Evolutionary conservation across 2,797 vertebrate genomes (phyloP), one percentile per base, ranked within the genome.

Genomic region (Bradypodion pumilum): DNA sequence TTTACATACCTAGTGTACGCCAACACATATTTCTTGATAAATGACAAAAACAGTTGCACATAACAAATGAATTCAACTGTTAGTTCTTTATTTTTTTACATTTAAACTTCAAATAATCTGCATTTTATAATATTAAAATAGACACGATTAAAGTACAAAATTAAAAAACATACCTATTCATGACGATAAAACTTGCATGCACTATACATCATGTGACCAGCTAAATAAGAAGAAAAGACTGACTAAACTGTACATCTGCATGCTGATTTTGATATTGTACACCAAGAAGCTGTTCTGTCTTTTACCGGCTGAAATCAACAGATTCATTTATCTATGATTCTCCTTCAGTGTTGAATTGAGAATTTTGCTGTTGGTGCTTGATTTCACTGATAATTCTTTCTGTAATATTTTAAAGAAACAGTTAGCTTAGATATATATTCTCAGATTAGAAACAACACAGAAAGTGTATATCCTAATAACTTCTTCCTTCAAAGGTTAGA

Each of bases 271-370:
- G 19, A 81, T 27, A 62, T 29, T n/a, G 4, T 62, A 81, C 80
- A 60, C 37, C 52, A 78, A 42, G 3, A n/a, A 78, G 9, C 32
- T 29, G 13, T 16, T n/a, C 10, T 62, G 35, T 9, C n/a, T 13
- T 60, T 80, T 80, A 70, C 23, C 37, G 66, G 59, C 23, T 27
- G 25, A 21, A 74, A 16, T 23, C 40, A 23, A n/a, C 16, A n/a
- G 44, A 8, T 13, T 83, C 25, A 73, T 37, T 37, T 16, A 7
- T 59, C 25, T 25, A 49, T n/a, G 40, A 49, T 83, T 86, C 37
- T 83, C 81, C 63, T 86, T 86, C 8, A 83, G 25, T 2, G 85
- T 83, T 7, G 85, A 86, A 74, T 79, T 86, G 40, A 83, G 65
- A 74, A 83, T 69, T 8, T 13, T 68, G 32, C 32, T 56, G 62